Evolutionary conservation across 2,797 vertebrate genomes (phyloP), one percentile per base, ranked within the genome.

Genomic region (Threskiornis aethiopicus): DNA sequence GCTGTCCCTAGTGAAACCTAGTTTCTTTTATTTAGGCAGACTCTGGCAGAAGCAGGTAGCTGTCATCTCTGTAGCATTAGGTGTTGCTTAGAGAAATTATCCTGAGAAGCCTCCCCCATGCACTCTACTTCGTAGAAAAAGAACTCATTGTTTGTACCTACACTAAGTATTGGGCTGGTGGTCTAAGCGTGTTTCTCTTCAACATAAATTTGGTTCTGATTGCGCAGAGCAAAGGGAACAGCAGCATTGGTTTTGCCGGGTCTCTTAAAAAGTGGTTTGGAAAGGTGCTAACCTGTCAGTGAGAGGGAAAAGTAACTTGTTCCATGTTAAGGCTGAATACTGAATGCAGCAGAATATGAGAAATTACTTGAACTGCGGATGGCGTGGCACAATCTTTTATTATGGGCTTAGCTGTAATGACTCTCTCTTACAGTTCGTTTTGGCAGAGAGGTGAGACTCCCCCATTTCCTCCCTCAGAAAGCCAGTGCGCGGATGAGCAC

Each of bases 361-460:
- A 82, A 86, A 78, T 77, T 31, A 37, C 12, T 2, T 81, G 47
- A 87, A 61, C 44, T 57, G 65, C 4, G 9, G 44, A 70, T 93
- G 57, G 57, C 61, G 61, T 0, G 3, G 51, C 54, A 49, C n/a
- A 54, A 2, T 88, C 78, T 85, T 92, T 87, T 91, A 31, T 84
- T 87, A 46, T 29, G 47, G 57, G 22, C 59, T 84, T 85, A 58
- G 33, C 57, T 92, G 64, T 80, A 91, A 80, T 80, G 61, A 46
- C 49, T 75, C 19, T 86, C 46, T 73, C 61, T 65, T 75, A 49
- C 10, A 41, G 61, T 77, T 93, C 78, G 49, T 94, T 89, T 89
- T 96, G 84, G 70, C 75, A 79, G 44, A 90, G 59, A 73, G 64
- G 37, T 84, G 67, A 94, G 52, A 85, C 69, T 95, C 72, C 73